phyloP scores from a whole-genome alignment of 2,888 invertebrate genomes.

The Erebia aethiops region DNA sequence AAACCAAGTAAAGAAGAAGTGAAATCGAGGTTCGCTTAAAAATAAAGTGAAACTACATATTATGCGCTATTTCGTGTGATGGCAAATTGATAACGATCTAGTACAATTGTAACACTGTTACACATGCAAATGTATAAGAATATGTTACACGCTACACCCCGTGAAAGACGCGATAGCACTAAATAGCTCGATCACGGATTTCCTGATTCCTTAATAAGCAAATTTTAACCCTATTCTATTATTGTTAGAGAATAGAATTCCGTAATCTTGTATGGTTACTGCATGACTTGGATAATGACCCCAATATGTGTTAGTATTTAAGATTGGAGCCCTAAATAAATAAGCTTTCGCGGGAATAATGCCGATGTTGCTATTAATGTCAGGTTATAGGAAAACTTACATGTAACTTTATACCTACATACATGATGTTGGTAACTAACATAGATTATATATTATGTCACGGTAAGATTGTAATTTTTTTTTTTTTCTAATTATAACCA shows the following conservation, averaged over 20 bases:
- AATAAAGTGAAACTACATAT: background rate
- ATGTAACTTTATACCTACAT: too few species aligned
- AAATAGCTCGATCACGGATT: slow-evolving; percentile 22
- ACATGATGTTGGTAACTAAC: too few species aligned
- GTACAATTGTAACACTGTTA: slow-evolving; percentile 27
- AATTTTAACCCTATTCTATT: slow-evolving; percentile 17
- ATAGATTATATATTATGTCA: too few species aligned
- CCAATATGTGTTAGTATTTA: slow-evolving; percentile 10
- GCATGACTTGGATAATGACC: slow-evolving; percentile 26
- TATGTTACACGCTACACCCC: slow-evolving; percentile 32
- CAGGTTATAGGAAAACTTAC: too few species aligned
- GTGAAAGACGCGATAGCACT: slow-evolving; percentile 28
- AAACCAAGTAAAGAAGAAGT: too few species aligned
- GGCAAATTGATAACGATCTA: slow-evolving; percentile 21
- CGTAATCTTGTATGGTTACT: slow-evolving; percentile 20
- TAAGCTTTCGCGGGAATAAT: background rate
- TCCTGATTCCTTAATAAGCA: background rate
- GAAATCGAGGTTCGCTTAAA: background rate
- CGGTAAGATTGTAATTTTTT: too few species aligned
- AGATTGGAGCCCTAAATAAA: slow-evolving; percentile 9
- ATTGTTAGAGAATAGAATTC: slow-evolving; percentile 6
- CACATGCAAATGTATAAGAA: slow-evolving; percentile 34
- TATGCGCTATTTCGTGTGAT: slow-evolving; percentile 3
- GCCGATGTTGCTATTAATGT: background rate
- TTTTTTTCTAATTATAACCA: too few species aligned